A percentile compares a stretch with the other conserved stretches of the same genome.
Evolutionary conservation across 2,113 vertebrate species (phyloP).

Genomic region (Phyllostomus hastatus): DNA sequence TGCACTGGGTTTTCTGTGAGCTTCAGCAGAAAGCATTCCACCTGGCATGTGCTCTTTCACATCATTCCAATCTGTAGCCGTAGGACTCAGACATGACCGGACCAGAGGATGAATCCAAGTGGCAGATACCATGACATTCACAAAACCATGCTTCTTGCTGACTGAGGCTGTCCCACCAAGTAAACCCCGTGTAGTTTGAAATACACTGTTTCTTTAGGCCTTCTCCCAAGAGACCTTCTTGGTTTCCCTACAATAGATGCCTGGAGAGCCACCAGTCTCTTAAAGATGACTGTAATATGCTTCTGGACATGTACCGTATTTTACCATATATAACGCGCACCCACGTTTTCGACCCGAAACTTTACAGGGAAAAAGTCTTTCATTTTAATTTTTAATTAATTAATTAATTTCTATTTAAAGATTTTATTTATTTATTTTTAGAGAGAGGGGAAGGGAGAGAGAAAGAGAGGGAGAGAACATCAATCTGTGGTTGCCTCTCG

Average conservation of each 20-base stretch:
- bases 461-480: too few relatives aligned
- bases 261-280: background rate
- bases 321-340: too few relatives aligned
- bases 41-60: background rate
- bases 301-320: background rate
- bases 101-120: background rate
- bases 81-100: background rate
- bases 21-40: background rate
- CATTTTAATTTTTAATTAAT: too few relatives aligned
- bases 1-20: background rate
- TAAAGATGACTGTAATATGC: background rate
- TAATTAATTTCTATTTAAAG: too few relatives aligned
- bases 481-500: too few relatives aligned
- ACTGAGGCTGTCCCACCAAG: background rate
- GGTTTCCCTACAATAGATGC: background rate
- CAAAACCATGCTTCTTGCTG: background rate
- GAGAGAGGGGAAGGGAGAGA: too few relatives aligned
- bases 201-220: background rate
- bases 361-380: too few relatives aligned
- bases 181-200: background rate
- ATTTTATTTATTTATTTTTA: too few relatives aligned
- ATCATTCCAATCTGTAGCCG: background rate
- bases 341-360: too few relatives aligned
- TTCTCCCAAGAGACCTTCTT: background rate
- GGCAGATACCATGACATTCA: background rate